Base-by-base conservation (phyloP, 2,797 vertebrate species). In the Acipenser transmontanus region DNA sequence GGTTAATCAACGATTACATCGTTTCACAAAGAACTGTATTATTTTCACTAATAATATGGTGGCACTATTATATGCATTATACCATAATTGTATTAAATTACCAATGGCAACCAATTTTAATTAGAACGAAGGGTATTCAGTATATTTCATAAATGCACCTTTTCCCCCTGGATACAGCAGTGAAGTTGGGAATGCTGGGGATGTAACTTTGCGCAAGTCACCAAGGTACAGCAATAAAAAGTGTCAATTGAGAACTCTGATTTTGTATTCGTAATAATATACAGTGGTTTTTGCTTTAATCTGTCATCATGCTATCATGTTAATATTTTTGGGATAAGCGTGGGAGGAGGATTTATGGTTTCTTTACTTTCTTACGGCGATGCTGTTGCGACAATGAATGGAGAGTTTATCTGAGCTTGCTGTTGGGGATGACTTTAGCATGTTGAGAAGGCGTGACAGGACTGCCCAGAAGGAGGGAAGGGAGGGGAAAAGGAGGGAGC, bases 381-480 rank as follows among this genome's bases (percentile, higher is more conserved):
- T 20, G 49, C 49, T 59, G 57, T 66, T 84, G 78, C 85, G 86
- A 84, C 85, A 84, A 89, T 87, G 85, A 90, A 89, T 82, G 87
- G 84, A 82, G 79, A 78, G 81, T 86, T 88, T 88, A 85, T 86
- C 82, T 76, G 80, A 49, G 76, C 76, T 83, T 83, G 84, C 78
- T 75, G 75, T 80, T 89, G 84, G 88, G 88, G 89, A 83, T 89
- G 86, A 91, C 87, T 89, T 89, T 84, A 87, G 87, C 88, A 83
- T 88, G 91, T 90, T 87, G 90, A 90, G 90, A 91, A 90, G 91
- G 91, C 90, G 90, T 91, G 88, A 82, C 88, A 85, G 89, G 80
- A 81, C 90, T 85, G 87, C 89, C 89, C 89, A 89, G 86, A 75
- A 89, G 91, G 86, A 91, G 90, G 89, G 87, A 88, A 79, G 87